These are phyloP conservation scores for Lypha dubia DNA, from an alignment of 2,888 invertebrate genomes.

Conservation along the genomic window DNA sequence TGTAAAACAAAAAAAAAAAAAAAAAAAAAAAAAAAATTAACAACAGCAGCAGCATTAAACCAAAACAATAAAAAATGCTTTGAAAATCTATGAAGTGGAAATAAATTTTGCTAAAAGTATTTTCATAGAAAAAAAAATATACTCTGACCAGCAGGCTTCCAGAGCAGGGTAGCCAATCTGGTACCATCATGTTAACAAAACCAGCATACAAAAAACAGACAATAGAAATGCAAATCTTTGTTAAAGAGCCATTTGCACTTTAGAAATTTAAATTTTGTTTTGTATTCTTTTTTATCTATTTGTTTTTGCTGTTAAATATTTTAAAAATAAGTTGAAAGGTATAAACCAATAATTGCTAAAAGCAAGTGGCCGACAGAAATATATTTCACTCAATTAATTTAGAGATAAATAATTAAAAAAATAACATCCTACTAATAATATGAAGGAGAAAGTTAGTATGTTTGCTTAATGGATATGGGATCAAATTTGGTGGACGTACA, in stretches of 20 bases:
- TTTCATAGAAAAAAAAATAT: constrained; percentile 21
- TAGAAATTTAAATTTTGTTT: constrained; percentile 19
- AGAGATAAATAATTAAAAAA: no score
- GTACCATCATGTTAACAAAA: constrained; percentile 45
- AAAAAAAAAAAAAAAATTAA: neutral
- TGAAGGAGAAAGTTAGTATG: no score
- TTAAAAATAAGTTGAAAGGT: constrained; percentile 18
- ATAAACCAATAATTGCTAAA: neutral
- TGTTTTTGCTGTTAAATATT: constrained; percentile 38
- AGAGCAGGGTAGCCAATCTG: constrained; percentile 11
- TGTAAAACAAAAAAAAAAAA: constrained; percentile 5
- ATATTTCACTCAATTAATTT: no score
- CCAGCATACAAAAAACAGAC: constrained; percentile 2
- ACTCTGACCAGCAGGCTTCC: constrained; percentile 13
- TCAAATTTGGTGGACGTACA: no score
- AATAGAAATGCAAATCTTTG: constrained; percentile 27
- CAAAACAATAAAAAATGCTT: constrained; percentile 11
- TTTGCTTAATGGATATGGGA: no score
- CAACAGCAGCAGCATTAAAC: constrained; percentile 12
- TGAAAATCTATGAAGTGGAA: constrained; percentile 48
- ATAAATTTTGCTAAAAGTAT: constrained; percentile 46
- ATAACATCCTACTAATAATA: no score
- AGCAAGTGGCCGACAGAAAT: no score
- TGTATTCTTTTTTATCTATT: neutral
- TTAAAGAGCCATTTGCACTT: constrained; percentile 47